Evolutionary conservation across 2,797 vertebrate genomes (phyloP).

Genomic region (Brachyrhaphis roseni): DNA sequence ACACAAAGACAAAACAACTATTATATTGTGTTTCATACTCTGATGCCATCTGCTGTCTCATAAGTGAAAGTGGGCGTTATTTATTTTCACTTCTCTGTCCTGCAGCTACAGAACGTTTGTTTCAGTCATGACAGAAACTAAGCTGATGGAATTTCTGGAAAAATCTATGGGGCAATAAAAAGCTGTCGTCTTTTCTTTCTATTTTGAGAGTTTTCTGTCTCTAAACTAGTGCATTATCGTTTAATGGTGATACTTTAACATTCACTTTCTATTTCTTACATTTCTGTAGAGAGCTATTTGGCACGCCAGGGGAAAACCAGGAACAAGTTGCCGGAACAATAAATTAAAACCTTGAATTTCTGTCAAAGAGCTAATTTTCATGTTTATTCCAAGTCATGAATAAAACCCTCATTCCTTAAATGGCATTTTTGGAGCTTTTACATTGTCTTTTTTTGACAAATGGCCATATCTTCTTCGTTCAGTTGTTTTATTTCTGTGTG

Average conservation of each 20-base stretch:
- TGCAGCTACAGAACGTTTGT: not conserved
- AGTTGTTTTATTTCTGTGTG: no score
- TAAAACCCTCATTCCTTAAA: no score
- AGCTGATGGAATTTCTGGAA: not conserved
- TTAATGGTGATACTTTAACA: not conserved
- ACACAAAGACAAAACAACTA: not conserved
- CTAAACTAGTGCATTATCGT: not conserved
- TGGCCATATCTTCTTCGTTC: no score
- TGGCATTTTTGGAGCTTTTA: no score
- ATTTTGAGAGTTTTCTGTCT: not conserved
- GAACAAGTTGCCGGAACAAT: no score
- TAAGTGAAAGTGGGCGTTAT: not conserved
- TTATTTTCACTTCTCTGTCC: not conserved
- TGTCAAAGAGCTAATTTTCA: no score
- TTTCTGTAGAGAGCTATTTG: no score
- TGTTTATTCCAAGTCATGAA: no score
- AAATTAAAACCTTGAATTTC: no score
- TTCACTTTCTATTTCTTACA: not conserved
- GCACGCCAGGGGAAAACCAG: no score
- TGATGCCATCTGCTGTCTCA: conserved; percentile 11
- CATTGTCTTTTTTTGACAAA: no score
- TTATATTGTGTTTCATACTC: conserved; percentile 4
- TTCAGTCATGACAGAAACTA: not conserved
- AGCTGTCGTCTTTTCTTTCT: not conserved
- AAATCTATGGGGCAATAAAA: not conserved